Percentiles rank a stretch among this genome's conserved stretches.
Conservation (phyloP, 1,140 invertebrate genomes). For the Ectropis grisescens region DNA sequence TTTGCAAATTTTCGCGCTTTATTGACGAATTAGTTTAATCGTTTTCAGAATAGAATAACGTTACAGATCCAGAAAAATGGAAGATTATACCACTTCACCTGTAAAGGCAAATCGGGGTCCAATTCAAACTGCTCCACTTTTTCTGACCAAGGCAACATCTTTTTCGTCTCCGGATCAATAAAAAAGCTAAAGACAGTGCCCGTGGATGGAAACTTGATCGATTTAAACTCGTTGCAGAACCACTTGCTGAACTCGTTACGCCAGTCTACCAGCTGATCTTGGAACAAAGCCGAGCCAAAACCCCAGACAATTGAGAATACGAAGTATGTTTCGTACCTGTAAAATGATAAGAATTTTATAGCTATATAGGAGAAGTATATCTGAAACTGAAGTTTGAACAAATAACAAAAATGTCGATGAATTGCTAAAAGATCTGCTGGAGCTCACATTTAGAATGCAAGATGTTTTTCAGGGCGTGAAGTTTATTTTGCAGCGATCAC, state of each 20-base stretch:
- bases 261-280: slow-evolving; percentile 91
- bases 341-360: slow-evolving; percentile 9
- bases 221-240: slow-evolving; percentile 88
- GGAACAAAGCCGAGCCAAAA: slow-evolving; percentile 91
- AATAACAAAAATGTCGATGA: no score
- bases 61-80: no score
- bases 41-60: no score
- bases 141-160: slow-evolving; percentile 90
- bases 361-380: not conserved
- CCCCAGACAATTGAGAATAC: slow-evolving; percentile 94
- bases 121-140: slow-evolving; percentile 82
- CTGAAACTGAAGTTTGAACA: not conserved
- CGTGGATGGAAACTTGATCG: slow-evolving; percentile 87
- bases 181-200: slow-evolving; percentile 93
- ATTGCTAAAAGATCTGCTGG: no score
- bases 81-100: no score
- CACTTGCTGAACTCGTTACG: slow-evolving; percentile 94
- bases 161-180: slow-evolving; percentile 87
- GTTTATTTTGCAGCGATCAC: no score
- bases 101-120: slow-evolving; percentile 88
- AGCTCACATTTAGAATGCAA: no score
- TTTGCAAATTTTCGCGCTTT: no score
- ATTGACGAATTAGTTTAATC: no score
- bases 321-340: slow-evolving; percentile 92
- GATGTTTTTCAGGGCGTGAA: no score